These are phyloP conservation scores for Taenioides sp. DNA, from an alignment of 2,797 vertebrate genomes.

Conservation along the genomic window DNA sequence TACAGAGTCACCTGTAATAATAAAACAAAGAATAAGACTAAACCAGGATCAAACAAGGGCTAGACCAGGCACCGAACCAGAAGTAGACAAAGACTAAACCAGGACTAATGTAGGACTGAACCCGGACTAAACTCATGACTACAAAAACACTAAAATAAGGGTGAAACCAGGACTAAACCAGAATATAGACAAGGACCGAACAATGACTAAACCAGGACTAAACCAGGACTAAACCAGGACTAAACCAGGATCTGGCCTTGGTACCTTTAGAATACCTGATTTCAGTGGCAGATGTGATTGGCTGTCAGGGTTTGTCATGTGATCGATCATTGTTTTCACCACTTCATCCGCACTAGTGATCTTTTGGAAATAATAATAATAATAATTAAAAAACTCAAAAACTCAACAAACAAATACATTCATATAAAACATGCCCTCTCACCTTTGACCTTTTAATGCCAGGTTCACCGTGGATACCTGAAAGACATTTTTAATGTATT, in stretches of 20 bases:
- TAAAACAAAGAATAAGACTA: not conserved
- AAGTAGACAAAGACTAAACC: not conserved
- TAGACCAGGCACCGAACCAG: not conserved
- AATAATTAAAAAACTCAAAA: not conserved
- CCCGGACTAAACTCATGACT: not conserved
- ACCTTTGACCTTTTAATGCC: slow-evolving; percentile 90
- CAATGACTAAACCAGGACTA: not conserved
- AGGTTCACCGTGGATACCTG: slow-evolving; percentile 94
- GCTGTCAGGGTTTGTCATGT: slow-evolving; percentile 85
- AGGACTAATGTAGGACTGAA: not conserved
- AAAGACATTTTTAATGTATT: not conserved
- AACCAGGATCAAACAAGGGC: not conserved
- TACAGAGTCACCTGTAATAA: slow-evolving; percentile 78
- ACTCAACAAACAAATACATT: not conserved
- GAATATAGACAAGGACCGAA: not conserved
- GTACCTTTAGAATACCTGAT: slow-evolving; percentile 59
- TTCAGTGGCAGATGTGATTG: slow-evolving; percentile 81
- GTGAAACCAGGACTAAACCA: not conserved
- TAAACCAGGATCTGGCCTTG: not conserved
- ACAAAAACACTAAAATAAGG: too few species aligned
- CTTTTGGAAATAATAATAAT: slow-evolving; percentile 57
- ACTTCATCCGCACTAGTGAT: slow-evolving; percentile 81
- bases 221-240: slow-evolving; percentile 51
- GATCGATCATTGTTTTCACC: slow-evolving; percentile 85
- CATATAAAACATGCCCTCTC: slow-evolving; percentile 16